phyloP scores from a whole-genome alignment of 2,113 vertebrate genomes.

The Macaca mulatta region DNA sequence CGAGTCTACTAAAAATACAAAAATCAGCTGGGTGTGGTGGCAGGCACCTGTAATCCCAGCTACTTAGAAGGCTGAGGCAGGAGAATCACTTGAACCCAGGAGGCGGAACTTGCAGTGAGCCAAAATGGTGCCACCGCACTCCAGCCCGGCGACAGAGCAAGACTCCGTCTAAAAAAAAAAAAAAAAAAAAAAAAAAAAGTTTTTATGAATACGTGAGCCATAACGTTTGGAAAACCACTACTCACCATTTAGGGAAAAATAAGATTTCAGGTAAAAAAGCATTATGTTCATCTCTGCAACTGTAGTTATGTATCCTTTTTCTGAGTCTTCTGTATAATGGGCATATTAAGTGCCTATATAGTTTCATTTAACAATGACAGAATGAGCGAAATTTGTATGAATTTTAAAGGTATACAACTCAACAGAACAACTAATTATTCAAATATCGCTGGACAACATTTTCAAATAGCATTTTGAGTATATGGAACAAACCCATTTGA shows the following conservation, averaged over 20 bases:
- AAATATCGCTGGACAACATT: background rate
- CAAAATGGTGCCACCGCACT: too few relatives aligned
- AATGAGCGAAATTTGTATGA: background rate
- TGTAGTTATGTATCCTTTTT: background rate
- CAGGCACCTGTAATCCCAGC: too few relatives aligned
- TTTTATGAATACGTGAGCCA: background rate
- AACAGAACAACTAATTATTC: background rate
- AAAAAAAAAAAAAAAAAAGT: too few relatives aligned
- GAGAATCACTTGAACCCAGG: too few relatives aligned
- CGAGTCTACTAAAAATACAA: too few relatives aligned
- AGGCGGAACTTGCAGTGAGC: too few relatives aligned
- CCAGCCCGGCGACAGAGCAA: too few relatives aligned
- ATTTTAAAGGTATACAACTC: background rate
- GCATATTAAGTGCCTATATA: background rate
- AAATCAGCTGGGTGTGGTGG: too few relatives aligned
- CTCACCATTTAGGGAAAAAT: background rate
- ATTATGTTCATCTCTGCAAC: background rate
- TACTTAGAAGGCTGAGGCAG: too few relatives aligned
- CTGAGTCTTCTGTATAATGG: background rate
- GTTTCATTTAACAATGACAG: background rate
- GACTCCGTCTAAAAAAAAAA: too few relatives aligned
- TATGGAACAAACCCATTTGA: background rate
- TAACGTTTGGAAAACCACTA: background rate
- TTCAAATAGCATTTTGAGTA: background rate
- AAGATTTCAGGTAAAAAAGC: background rate